Evolutionary conservation across 2,113 vertebrate species (phyloP).

Genomic region (Ammodytes dubius): DNA sequence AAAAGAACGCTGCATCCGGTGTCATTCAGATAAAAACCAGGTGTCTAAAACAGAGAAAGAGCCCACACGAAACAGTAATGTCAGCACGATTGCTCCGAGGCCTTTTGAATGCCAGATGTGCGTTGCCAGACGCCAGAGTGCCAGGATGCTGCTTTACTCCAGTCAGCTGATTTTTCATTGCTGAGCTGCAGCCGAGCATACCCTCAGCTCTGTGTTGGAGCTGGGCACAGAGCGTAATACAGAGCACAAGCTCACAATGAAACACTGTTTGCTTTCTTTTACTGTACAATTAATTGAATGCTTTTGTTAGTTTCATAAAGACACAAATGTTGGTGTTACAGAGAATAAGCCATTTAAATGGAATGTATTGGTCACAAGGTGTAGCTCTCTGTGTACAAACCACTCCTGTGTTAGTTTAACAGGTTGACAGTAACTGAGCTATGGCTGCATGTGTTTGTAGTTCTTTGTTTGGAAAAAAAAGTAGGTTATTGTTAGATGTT

Average conservation of each 20-base stretch:
- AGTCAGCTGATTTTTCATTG: conserved; percentile 69
- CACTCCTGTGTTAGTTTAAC: conserved; percentile 13
- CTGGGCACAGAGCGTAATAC: conserved; percentile 20
- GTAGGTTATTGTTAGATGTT: conserved; percentile 25
- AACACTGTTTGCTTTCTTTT: conserved; percentile 30
- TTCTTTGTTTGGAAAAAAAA: conserved; percentile 32
- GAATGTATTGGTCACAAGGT: conserved; percentile 30
- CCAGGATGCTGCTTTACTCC: conserved; percentile 63
- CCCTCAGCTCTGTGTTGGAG: conserved; percentile 38
- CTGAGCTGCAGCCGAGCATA: conserved; percentile 39
- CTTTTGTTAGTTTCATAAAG: conserved; percentile 14
- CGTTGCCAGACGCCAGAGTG: conserved; percentile 55
- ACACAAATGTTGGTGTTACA: neutral
- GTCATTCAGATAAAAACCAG: conserved; percentile 58
- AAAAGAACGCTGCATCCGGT: conserved; percentile 10
- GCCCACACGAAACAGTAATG: conserved; percentile 55
- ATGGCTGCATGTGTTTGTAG: conserved; percentile 13
- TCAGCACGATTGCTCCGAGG: conserved; percentile 71
- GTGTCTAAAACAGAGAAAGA: conserved; percentile 59
- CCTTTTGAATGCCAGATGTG: conserved; percentile 81
- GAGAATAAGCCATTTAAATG: conserved; percentile 4
- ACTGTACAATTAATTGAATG: conserved; percentile 5
- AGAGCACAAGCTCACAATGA: conserved; percentile 8
- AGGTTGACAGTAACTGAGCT: conserved; percentile 22
- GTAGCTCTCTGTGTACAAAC: neutral